Conservation (phyloP, 2,888 invertebrate genomes). For the Drosophila aldrichi region DNA sequence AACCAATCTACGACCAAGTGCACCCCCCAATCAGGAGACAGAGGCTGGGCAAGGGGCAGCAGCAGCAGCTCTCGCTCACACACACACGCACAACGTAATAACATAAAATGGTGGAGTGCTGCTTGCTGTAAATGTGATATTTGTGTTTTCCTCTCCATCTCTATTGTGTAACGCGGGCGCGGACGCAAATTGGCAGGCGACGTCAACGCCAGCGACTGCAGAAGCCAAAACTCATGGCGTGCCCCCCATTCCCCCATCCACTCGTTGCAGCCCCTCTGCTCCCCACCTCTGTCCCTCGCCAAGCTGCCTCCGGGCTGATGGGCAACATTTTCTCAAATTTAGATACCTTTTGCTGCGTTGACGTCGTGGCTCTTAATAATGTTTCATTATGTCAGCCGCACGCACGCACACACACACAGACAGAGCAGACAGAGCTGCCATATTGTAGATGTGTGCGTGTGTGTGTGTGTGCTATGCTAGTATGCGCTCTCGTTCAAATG, state of each 20-base stretch:
- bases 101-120: constrained; percentile 79
- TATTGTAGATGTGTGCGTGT: constrained; percentile 26
- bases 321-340: constrained; percentile 74
- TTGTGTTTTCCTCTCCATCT: constrained; percentile 73
- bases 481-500: constrained; percentile 76
- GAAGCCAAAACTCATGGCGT: constrained; percentile 71
- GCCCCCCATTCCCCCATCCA: not conserved
- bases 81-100: constrained; percentile 47
- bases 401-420: constrained; percentile 31
- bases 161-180: constrained; percentile 53
- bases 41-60: constrained; percentile 17
- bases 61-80: constrained; percentile 11
- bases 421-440: constrained; percentile 2
- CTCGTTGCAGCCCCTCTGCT: not conserved
- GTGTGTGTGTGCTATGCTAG: constrained; percentile 30
- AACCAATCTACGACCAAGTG: constrained; percentile 75
- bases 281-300: not conserved
- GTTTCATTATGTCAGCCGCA: constrained; percentile 81
- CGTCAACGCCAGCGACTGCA: constrained; percentile 48
- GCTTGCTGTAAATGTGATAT: constrained; percentile 78
- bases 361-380: constrained; percentile 84
- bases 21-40: constrained; percentile 39
- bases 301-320: constrained; percentile 31
- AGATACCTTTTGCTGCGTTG: constrained; percentile 83
- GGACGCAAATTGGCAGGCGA: constrained; percentile 68